A percentile compares a stretch with the other conserved stretches of the same genome.
These are phyloP conservation scores for Atopsyche davidsoni DNA, from an alignment of 1,140 invertebrate genomes.

Conservation along the genomic window DNA sequence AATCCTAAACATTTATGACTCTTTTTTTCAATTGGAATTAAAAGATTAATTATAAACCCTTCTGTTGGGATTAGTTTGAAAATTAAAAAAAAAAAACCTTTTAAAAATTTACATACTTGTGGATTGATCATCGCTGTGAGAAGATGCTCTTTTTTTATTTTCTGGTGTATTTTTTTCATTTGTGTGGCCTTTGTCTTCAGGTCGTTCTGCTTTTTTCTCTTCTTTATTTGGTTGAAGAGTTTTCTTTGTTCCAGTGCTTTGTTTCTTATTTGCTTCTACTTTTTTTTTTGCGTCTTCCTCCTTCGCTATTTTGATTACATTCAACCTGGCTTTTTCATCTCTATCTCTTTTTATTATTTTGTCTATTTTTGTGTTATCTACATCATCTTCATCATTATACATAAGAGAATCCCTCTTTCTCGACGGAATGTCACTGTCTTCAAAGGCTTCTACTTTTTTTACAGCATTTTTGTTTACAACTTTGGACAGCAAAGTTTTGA, in stretches of 20 bases:
- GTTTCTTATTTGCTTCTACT: conserved; percentile 11
- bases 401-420: conserved; percentile 36
- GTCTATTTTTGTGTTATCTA: conserved; percentile 47
- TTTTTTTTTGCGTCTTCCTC: conserved; percentile 10
- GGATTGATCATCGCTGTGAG: too few species aligned
- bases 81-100: too few species aligned
- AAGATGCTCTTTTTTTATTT: too few species aligned
- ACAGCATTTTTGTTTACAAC: conserved; percentile 14
- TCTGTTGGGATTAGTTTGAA: too few species aligned
- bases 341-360: conserved; percentile 46
- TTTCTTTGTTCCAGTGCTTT: not conserved
- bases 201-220: too few species aligned
- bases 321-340: conserved; percentile 32
- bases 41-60: too few species aligned
- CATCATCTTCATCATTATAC: conserved; percentile 49
- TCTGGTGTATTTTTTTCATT: too few species aligned
- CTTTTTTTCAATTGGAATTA: too few species aligned
- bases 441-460: conserved; percentile 2
- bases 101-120: too few species aligned
- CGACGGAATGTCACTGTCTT: conserved; percentile 1
- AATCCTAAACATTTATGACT: too few species aligned
- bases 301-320: conserved; percentile 16
- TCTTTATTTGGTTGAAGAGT: not conserved
- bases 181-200: too few species aligned
- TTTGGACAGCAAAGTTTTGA: conserved; percentile 34